Evolutionary conservation across 2,797 vertebrate genomes (phyloP).

Genomic region (Typhlichthys subterraneus): DNA sequence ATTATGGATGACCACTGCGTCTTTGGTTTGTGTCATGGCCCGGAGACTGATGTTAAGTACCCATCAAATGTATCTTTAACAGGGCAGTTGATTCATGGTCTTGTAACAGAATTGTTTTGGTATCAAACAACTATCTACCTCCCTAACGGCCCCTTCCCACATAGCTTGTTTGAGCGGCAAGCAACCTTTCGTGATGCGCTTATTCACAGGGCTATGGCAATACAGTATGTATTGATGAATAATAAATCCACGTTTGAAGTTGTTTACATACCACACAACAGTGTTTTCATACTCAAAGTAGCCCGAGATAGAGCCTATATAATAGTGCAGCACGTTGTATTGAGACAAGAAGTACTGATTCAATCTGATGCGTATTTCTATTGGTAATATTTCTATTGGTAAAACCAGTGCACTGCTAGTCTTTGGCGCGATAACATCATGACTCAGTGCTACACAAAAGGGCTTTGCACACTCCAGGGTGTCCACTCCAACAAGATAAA

Average conservation of each 20-base stretch:
- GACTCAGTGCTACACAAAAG: constrained; percentile 45
- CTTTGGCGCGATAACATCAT: constrained; percentile 62
- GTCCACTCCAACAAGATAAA: constrained; percentile 31
- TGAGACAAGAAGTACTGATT: constrained; percentile 51
- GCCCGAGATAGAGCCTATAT: constrained; percentile 58
- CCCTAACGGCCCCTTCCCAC: constrained; percentile 31
- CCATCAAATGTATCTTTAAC: constrained; percentile 52
- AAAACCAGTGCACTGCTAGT: constrained; percentile 47
- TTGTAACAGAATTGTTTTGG: constrained; percentile 52
- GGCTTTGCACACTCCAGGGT: constrained; percentile 36
- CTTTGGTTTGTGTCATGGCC: constrained; percentile 61
- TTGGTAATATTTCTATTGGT: constrained; percentile 49
- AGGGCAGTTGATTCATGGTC: constrained; percentile 57
- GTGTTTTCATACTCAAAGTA: constrained; percentile 67
- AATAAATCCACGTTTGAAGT: constrained; percentile 39
- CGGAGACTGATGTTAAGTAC: constrained; percentile 53
- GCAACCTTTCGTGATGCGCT: constrained; percentile 31
- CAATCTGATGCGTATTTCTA: constrained; percentile 55
- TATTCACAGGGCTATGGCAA: constrained; percentile 25
- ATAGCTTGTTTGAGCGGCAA: constrained; percentile 40
- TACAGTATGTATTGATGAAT: constrained; percentile 30
- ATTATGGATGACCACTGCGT: constrained; percentile 64
- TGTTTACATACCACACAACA: constrained; percentile 62
- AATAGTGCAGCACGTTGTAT: constrained; percentile 42
- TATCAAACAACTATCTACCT: constrained; percentile 34